phyloP scores from a whole-genome alignment of 2,113 vertebrate genomes.

The Neolamprologus ventralis region DNA sequence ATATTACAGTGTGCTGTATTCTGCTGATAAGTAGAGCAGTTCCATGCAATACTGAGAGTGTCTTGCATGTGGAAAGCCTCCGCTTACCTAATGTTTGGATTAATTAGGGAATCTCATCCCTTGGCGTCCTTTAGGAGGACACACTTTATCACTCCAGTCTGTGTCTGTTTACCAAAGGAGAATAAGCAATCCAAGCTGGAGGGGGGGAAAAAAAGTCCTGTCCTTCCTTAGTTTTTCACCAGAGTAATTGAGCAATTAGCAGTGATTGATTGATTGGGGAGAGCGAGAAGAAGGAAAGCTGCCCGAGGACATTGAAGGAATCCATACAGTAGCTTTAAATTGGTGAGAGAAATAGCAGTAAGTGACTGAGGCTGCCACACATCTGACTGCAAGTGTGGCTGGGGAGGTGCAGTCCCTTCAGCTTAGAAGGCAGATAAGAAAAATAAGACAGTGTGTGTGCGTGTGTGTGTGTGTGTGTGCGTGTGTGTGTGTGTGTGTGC shows the following conservation, averaged over 20 bases:
- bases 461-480: background rate
- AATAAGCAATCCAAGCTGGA: slow-evolving; percentile 26
- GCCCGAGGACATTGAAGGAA: slow-evolving; percentile 30
- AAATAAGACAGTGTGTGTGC: background rate
- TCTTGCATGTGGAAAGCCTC: slow-evolving; percentile 21
- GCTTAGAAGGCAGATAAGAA: slow-evolving; percentile 16
- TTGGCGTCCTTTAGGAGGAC: slow-evolving; percentile 51
- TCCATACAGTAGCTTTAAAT: slow-evolving; percentile 64
- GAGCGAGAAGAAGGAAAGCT: slow-evolving; percentile 29
- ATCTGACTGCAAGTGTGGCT: slow-evolving; percentile 1
- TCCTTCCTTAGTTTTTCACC: slow-evolving; percentile 33
- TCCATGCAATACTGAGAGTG: background rate
- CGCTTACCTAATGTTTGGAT: slow-evolving; percentile 59
- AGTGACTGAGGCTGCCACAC: background rate
- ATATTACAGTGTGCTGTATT: background rate
- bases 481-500: background rate
- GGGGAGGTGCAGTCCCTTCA: background rate
- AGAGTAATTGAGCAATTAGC: slow-evolving; percentile 69
- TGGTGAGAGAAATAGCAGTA: slow-evolving; percentile 20
- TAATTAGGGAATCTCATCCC: slow-evolving; percentile 58
- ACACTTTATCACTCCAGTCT: slow-evolving; percentile 41
- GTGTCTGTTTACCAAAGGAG: slow-evolving; percentile 52
- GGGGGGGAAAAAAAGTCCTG: slow-evolving; percentile 16
- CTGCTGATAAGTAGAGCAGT: background rate
- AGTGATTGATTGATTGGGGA: slow-evolving; percentile 60